Evolutionary conservation across 2,797 vertebrate genomes (phyloP).

Genomic region (Muraenolepis orangiensis): DNA sequence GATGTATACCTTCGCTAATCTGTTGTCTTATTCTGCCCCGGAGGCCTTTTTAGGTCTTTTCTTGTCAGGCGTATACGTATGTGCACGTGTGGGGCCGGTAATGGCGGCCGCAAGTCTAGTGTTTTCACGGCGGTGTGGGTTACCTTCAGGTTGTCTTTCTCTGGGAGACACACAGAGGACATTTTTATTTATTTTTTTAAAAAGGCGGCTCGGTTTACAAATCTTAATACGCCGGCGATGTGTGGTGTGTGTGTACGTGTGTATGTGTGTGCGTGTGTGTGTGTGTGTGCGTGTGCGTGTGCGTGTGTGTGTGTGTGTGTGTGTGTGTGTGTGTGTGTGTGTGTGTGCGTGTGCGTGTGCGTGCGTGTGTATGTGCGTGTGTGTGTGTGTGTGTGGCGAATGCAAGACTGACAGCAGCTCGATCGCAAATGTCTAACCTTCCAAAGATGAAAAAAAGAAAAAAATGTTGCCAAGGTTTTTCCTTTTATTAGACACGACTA

Average conservation of each 20-base stretch:
- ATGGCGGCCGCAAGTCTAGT: conserved; percentile 9
- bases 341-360: conserved; percentile 1
- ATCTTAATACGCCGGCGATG: background rate
- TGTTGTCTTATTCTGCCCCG: conserved; percentile 10
- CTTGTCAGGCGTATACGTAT: no score
- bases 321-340: background rate
- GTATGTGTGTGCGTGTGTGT: no score
- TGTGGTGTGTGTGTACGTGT: no score
- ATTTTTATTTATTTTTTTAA: conserved; percentile 10
- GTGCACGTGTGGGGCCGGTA: conserved; percentile 27
- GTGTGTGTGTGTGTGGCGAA: background rate
- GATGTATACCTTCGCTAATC: conserved; percentile 9
- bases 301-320: background rate
- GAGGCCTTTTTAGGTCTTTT: conserved; percentile 19
- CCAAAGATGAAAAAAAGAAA: background rate
- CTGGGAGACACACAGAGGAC: background rate
- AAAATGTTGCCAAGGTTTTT: background rate
- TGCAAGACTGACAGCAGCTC: background rate
- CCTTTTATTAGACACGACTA: background rate
- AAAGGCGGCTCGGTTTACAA: background rate
- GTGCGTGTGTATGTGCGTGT: background rate
- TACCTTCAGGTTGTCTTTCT: background rate
- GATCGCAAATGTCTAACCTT: background rate
- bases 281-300: conserved; percentile 2
- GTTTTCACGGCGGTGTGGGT: conserved; percentile 16